Evolutionary conservation across 2,113 vertebrate genomes (phyloP), one percentile per base, ranked within the genome.

Genomic region (Pampusana beccarii): DNA sequence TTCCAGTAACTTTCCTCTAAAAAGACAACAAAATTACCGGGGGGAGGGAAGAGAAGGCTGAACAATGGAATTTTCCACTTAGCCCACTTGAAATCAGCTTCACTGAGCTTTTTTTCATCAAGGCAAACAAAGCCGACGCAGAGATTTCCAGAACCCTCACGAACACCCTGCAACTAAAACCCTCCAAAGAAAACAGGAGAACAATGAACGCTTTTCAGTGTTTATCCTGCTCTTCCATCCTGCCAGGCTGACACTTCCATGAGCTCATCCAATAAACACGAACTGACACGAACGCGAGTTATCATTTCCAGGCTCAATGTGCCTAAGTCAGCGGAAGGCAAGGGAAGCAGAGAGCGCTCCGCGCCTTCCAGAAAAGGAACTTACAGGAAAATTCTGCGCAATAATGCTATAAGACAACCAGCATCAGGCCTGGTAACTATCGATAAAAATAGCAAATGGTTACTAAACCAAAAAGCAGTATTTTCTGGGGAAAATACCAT

Each of bases 41-140:
- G 18, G 21, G 13, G 14, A 88, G 34, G 64, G 60, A 88, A 77
- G 17, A 87, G 16, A 69, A 44, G 65, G 71, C 24, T 60, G 79
- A 86, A 96, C 90, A 96, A 92, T 78, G 88, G 90, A 90, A 96
- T 96, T 96, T 96, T 96, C 88, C 93, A 95, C 80, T 77, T 72
- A 85, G 71, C 16, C 80, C 80, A 80, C 46, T 96, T 94, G 82
- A 92, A 88, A 64, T 92, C 56, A 85, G 71, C 67, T 93, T 80
- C 75, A 73, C 20, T 10, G 42, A 71, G 56, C 79, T 66, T 88
- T 95, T 95, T 92, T 86, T 86, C 62, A 83, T 93, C 85, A 90
- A 90, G 75, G 60, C 80, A 93, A 92, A 92, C 75, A 93, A 95
- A 96, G 72, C 28, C 92, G 70, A 48, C 70, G 67, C 51, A 86